Evolutionary conservation across 2,113 vertebrate species (phyloP), one percentile per base, ranked within the genome.

Genomic region (Clarias batrachus): DNA sequence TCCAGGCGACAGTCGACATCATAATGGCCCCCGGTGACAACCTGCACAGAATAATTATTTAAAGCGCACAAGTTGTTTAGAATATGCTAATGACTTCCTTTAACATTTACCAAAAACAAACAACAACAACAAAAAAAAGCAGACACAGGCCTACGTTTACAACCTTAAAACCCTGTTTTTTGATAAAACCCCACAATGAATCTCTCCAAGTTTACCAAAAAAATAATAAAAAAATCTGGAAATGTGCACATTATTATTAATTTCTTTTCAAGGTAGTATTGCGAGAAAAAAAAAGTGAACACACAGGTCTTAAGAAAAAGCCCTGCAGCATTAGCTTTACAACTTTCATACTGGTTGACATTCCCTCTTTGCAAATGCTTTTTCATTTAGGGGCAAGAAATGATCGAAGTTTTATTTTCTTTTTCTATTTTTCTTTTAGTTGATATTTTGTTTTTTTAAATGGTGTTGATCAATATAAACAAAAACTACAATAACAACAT

Each of bases 21-120:
- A 63, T 99, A 99, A 92, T 99, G 98, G 25, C 98, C 98, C 62
- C 98, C 98, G 8, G 98, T 99, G 88, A 99, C 99, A 82, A 99
- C 98, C 98, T 99, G 86, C 4, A 13, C 10, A 90, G 81, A 79
- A 60, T 0, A 84, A 33, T 82, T 25, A 54, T 6, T 3, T 10
- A 21, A 19, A 27, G 65, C 6, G 14, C 25, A 68, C 10, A 68
- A 56, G 0, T 2, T 65, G 4, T 14, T 70, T 66, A 33, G 27
- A 77, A 17, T 84, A 4, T 56, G 12, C 37, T 27, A 66, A 27
- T 83, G 25, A 19, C n/a, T 8, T 80, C 17, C 19, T 73, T 23
- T 48, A 12, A 8, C 8, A 76, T 3, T 1, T 4, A 0, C 37
- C 11, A 7, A 56, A 59, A 6, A 81, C 11, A 33, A 33, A 33